Base-by-base conservation (phyloP, 2,113 vertebrate species). In the Brienomyrus longianalis region DNA sequence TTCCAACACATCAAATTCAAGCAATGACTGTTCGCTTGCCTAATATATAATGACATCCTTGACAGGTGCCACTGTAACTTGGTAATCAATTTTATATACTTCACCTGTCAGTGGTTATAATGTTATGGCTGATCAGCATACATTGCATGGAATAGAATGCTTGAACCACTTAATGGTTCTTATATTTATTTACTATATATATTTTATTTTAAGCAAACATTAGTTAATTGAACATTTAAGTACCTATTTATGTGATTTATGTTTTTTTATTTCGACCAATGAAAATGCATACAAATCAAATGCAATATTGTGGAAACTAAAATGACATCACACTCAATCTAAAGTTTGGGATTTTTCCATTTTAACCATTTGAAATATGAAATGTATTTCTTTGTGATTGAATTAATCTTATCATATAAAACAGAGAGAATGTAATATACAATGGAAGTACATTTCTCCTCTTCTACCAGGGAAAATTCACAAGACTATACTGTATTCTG, bases 141-240 rank as follows among this genome's bases (percentile, higher is more conserved):
- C 21, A 23, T 48, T 48, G 1, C 88, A 80, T 89, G 89, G 93
- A 92, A 89, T 94, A 90, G 88, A 92, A 47, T 7, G 3, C 39
- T 91, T 74, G 91, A 89, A 88, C 92, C 92, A 93, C 93, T 93
- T 93, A 92, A 94, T 91, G 93, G 92, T 93, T 91, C 94, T 91
- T 94, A 52, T 77, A 89, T 91, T 89, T 80, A 90, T 89, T 90
- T 88, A 70, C 47, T 43, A 86, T 88, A 90, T 45, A 88, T n/a
- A 8, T 10, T 74, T 77, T 2, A 77, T 39, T 77, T 77, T 39
- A 74, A 74, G 70, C 31, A 77, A 77, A 77, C 31, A 15, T 39
- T 77, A 66, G 70, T 6, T 39, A 39, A 77, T 31, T 15, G 31
- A 17, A 77, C 13, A 74, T 74, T 35, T 35, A 39, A 17, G 27